phyloP scores from a whole-genome alignment of 2,888 invertebrate species.

The Galerucella nymphaeae region DNA sequence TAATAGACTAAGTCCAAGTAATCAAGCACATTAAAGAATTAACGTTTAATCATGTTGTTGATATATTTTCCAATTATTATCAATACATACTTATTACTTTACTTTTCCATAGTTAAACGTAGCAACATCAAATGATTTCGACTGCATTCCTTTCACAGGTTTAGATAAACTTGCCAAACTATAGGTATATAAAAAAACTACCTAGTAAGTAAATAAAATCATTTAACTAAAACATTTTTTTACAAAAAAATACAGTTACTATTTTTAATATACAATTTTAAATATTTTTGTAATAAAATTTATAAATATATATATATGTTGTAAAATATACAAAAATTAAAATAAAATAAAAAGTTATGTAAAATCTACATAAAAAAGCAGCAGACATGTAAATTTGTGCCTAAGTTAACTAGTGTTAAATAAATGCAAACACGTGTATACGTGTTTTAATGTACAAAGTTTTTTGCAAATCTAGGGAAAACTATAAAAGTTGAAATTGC shows the following conservation, averaged over 20 bases:
- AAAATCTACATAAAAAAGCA: conserved; percentile 38
- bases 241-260: conserved; percentile 31
- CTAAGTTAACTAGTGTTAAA: conserved; percentile 42
- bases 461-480: background rate
- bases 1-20: too few relatives aligned
- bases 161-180: too few relatives aligned
- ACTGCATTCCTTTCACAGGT: too few relatives aligned
- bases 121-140: too few relatives aligned
- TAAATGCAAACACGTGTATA: conserved; percentile 15
- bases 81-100: too few relatives aligned
- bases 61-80: too few relatives aligned
- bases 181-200: conserved; percentile 3
- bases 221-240: conserved; percentile 25
- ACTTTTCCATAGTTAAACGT: too few relatives aligned
- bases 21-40: too few relatives aligned
- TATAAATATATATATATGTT: conserved; percentile 41
- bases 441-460: conserved; percentile 10
- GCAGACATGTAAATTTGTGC: conserved; percentile 41
- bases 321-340: conserved; percentile 38
- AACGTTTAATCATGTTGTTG: too few relatives aligned
- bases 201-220: conserved; percentile 5
- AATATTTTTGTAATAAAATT: conserved; percentile 40
- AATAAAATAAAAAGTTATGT: conserved; percentile 28
- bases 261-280: conserved; percentile 37
- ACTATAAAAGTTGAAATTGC: background rate